A percentile compares a stretch with the other conserved stretches of the same genome.
These are phyloP conservation scores for Bimastos eiseni DNA, from an alignment of 2,888 invertebrate genomes.

Conservation along the genomic window DNA sequence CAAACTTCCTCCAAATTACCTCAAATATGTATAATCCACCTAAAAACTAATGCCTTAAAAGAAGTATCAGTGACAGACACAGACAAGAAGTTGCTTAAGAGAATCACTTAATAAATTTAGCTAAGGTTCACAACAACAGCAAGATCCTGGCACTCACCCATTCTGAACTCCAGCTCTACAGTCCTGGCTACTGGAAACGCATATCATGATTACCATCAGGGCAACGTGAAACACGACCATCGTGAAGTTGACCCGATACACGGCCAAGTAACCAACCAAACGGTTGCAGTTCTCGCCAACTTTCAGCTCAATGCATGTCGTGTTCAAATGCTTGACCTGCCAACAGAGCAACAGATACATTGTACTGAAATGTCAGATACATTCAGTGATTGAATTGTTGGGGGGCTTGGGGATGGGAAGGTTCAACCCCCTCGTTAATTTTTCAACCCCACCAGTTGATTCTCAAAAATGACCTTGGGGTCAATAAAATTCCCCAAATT, in stretches of 20 bases:
- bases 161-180: constrained; percentile 64
- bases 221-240: constrained; percentile 60
- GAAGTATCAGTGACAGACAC: too few relatives aligned
- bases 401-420: too few relatives aligned
- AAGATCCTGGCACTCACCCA: constrained; percentile 54
- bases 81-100: not conserved
- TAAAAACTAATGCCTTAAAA: not conserved
- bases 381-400: too few relatives aligned
- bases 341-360: constrained; percentile 34
- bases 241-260: constrained; percentile 62
- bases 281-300: constrained; percentile 58
- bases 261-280: constrained; percentile 63
- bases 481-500: too few relatives aligned
- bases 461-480: too few relatives aligned
- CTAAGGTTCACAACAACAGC: not conserved
- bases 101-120: not conserved
- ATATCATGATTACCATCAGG: constrained; percentile 58
- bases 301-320: constrained; percentile 56
- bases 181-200: constrained; percentile 59
- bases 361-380: not conserved
- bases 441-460: too few relatives aligned
- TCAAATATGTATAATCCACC: not conserved
- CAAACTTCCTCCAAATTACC: not conserved
- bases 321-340: constrained; percentile 59
- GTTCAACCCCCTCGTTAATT: too few relatives aligned